These are phyloP conservation scores for Chaetoderma sp. DNA, from an alignment of 2,888 invertebrate genomes.

Conservation along the genomic window DNA sequence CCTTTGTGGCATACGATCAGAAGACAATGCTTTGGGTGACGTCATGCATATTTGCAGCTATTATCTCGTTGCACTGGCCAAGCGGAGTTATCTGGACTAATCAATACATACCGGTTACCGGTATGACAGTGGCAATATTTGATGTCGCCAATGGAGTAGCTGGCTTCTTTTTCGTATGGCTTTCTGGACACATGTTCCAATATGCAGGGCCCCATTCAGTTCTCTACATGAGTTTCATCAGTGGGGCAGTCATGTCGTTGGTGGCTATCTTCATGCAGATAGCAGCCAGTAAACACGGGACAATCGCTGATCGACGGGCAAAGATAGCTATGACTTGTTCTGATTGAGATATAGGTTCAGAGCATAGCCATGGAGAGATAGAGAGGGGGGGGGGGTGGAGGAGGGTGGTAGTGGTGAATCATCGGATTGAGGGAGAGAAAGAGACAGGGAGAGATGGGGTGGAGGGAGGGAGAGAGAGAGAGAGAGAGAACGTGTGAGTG, in stretches of 20 bases:
- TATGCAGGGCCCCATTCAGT: constrained; percentile 33
- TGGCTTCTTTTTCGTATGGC: constrained; percentile 33
- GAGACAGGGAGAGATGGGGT: too few relatives aligned
- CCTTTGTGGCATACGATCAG: constrained; percentile 31
- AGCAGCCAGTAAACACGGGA: background rate
- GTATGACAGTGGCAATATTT: constrained; percentile 33
- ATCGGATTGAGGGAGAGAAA: too few relatives aligned
- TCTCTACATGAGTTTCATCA: constrained; percentile 21
- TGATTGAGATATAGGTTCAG: too few relatives aligned
- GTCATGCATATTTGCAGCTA: constrained; percentile 29
- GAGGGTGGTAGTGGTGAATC: too few relatives aligned
- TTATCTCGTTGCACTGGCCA: constrained; percentile 38
- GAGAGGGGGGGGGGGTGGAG: too few relatives aligned
- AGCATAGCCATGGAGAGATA: too few relatives aligned
- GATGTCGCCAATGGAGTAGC: constrained; percentile 35
- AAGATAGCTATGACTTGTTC: too few relatives aligned
- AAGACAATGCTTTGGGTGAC: constrained; percentile 34
- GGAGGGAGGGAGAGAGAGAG: too few relatives aligned
- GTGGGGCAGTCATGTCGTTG: background rate
- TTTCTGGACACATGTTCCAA: constrained; percentile 32
- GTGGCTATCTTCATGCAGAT: background rate
- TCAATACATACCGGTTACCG: constrained; percentile 39
- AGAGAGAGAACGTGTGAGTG: too few relatives aligned
- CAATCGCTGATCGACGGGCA: too few relatives aligned
- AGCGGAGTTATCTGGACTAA: constrained; percentile 37